Conservation (phyloP, 2,113 vertebrate genomes). For the Myotis yumanensis region DNA sequence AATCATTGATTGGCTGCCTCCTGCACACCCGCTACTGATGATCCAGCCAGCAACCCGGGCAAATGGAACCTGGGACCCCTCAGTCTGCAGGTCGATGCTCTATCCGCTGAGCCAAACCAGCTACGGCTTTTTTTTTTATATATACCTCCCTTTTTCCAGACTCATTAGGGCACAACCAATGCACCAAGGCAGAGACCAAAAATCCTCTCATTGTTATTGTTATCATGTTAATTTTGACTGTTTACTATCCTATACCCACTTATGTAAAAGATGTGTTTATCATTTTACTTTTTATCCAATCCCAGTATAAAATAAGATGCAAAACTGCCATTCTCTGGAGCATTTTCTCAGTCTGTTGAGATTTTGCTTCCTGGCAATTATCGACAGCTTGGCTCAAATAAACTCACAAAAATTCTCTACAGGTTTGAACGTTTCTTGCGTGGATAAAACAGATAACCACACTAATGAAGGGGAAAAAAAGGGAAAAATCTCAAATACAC, state of each 20-base stretch:
- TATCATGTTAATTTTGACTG: not conserved
- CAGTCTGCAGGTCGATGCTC: too few relatives aligned
- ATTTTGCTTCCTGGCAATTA: not conserved
- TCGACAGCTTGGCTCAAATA: not conserved
- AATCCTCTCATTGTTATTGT: not conserved
- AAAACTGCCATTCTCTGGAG: not conserved
- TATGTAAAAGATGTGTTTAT: not conserved
- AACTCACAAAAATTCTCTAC: not conserved
- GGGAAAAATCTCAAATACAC: not conserved
- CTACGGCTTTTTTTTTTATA: too few relatives aligned
- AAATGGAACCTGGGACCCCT: too few relatives aligned
- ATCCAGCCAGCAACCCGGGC: too few relatives aligned
- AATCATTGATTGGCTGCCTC: too few relatives aligned
- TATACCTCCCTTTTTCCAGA: too few relatives aligned
- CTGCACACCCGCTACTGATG: too few relatives aligned
- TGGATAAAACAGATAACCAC: not conserved
- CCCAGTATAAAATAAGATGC: not conserved
- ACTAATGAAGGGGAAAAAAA: not conserved
- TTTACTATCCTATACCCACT: not conserved
- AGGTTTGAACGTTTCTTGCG: not conserved
- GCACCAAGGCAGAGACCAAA: not conserved
- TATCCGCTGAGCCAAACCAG: too few relatives aligned
- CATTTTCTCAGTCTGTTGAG: not conserved
- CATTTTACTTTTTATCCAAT: not conserved
- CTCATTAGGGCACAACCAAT: too few relatives aligned